Conservation (phyloP, 2,888 invertebrate genomes). For the Eupsilia transversa region DNA sequence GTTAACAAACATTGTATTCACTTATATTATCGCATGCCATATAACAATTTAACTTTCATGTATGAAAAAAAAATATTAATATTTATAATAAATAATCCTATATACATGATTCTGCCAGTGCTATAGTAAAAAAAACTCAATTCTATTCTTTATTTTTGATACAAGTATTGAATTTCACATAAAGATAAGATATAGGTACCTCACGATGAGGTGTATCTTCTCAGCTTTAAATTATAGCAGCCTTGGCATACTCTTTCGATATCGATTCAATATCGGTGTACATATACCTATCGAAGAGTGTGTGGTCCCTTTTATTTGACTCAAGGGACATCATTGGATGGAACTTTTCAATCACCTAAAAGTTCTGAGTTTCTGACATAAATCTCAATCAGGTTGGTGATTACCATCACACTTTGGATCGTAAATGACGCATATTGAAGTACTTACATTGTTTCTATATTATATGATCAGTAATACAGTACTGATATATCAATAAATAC, state of each 20-base stretch:
- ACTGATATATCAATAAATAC: neutral
- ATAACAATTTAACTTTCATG: neutral
- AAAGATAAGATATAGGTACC: no score
- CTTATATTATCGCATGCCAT: neutral
- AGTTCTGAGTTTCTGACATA: neutral
- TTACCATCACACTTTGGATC: neutral
- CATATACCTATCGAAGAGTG: neutral
- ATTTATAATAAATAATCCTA: neutral
- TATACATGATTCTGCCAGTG: neutral
- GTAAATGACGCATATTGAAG: neutral
- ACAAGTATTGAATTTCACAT: neutral
- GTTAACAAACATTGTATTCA: neutral
- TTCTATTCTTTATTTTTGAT: neutral
- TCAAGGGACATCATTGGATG: slow-evolving; percentile 29
- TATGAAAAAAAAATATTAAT: neutral
- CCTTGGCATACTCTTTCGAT: neutral
- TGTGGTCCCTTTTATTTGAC: slow-evolving; percentile 20
- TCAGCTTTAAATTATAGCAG: neutral
- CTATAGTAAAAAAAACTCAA: neutral
- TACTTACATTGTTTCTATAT: no score
- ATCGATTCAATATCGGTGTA: slow-evolving; percentile 15
- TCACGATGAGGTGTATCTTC: neutral
- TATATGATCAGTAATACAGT: neutral
- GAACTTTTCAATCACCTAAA: slow-evolving; percentile 34
- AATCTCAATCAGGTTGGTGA: neutral